phyloP scores from a whole-genome alignment of 2,797 vertebrate genomes.

The Melanotaenia maccullochi region DNA sequence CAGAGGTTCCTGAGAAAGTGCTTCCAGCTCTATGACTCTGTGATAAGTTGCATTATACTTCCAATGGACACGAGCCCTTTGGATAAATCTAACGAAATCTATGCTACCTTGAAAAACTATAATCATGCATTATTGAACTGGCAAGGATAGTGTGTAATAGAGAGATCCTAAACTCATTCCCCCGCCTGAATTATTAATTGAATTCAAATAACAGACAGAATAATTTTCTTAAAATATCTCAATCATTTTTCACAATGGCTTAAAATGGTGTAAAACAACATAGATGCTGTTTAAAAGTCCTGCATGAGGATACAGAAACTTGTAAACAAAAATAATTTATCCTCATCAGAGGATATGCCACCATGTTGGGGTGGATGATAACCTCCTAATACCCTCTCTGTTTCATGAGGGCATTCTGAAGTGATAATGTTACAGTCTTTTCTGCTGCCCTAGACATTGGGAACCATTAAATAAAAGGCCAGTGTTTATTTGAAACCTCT shows the following conservation, averaged over 20 bases:
- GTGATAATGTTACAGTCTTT: not conserved
- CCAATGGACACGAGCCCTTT: constrained; percentile 71
- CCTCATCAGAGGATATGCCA: not conserved
- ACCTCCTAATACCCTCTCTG: not conserved
- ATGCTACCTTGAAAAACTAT: constrained; percentile 86
- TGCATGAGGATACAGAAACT: not conserved
- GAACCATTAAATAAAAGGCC: constrained; percentile 5
- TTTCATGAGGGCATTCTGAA: constrained; percentile 8
- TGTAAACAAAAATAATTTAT: not conserved
- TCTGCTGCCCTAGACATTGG: not conserved
- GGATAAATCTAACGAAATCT: constrained; percentile 84
- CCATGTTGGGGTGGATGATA: not conserved
- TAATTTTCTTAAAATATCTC: constrained; percentile 90
- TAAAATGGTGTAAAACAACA: constrained; percentile 76
- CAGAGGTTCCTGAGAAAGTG: constrained; percentile 46
- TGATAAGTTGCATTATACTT: constrained; percentile 64
- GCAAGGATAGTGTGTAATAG: constrained; percentile 88
- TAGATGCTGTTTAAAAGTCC: constrained; percentile 20
- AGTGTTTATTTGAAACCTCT: constrained; percentile 19
- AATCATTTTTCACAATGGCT: constrained; percentile 84
- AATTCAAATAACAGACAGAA: constrained; percentile 89
- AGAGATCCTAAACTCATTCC: constrained; percentile 89
- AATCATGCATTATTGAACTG: constrained; percentile 87
- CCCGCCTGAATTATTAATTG: constrained; percentile 85
- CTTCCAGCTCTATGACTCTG: constrained; percentile 50